These are phyloP conservation scores for Drosophila nannoptera DNA, from an alignment of 1,140 invertebrate species.

Conservation along the genomic window DNA sequence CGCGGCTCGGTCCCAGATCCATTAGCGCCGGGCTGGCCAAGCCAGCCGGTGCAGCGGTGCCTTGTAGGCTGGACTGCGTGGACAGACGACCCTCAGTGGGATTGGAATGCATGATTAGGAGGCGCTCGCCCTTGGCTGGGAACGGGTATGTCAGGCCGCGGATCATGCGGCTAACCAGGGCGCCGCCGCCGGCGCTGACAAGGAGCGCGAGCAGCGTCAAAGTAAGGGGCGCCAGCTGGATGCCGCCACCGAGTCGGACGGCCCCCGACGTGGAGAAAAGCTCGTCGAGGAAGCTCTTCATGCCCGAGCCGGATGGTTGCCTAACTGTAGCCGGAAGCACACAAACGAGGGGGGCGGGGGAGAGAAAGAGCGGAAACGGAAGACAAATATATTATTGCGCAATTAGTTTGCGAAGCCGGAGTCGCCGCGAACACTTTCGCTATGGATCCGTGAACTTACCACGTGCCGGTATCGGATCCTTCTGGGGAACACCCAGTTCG, in stretches of 20 bases:
- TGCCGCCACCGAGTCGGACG: constrained; percentile 34
- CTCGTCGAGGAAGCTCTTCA: constrained; percentile 70
- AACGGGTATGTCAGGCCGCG: constrained; percentile 28
- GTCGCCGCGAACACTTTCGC: not conserved
- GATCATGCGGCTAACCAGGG: constrained; percentile 32
- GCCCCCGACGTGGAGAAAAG: constrained; percentile 63
- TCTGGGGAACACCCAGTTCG: constrained; percentile 80
- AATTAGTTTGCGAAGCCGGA: constrained; percentile 29
- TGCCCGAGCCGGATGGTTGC: constrained; percentile 69
- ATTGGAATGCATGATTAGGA: constrained; percentile 33
- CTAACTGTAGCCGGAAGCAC: constrained; percentile 60
- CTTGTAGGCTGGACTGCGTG: constrained; percentile 47
- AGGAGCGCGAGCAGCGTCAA: constrained; percentile 36
- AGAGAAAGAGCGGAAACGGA: constrained; percentile 49
- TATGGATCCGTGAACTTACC: constrained; percentile 70
- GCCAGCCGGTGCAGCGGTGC: constrained; percentile 38
- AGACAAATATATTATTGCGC: constrained; percentile 52
- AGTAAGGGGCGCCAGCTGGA: constrained; percentile 41
- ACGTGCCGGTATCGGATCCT: constrained; percentile 81
- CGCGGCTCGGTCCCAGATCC: constrained; percentile 29
- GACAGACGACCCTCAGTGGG: constrained; percentile 31
- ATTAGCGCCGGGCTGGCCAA: constrained; percentile 39
- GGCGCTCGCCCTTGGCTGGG: constrained; percentile 17
- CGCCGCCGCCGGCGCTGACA: constrained; percentile 6
- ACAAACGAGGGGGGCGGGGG: constrained; percentile 20